Evolutionary conservation across 2,888 invertebrate genomes (phyloP), one percentile per base, ranked within the genome.

Genomic region (Eilema depressum): DNA sequence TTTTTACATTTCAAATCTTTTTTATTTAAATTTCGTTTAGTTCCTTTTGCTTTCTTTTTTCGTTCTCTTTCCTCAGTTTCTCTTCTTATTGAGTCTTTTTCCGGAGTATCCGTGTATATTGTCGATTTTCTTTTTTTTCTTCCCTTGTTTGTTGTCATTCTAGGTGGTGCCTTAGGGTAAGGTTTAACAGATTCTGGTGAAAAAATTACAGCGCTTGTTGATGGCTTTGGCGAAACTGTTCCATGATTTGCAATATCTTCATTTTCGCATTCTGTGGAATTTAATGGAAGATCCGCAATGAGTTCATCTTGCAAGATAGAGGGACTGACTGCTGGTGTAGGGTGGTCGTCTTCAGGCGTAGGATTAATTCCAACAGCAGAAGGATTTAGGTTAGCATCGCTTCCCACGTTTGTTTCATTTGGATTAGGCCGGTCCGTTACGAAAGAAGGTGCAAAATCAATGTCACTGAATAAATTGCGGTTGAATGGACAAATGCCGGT

Each of bases 51-150:
- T 10, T 2, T n/a, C 7, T 30, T 61, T n/a, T 59, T 59, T 59
- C 12, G 33, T 33, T 33, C 33, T 25, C 26, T 23, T 25, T 59
- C 59, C 25, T 61, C 61, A 61, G 10, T 28, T 20, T 28, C 61
- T 61, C 20, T 61, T 61, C 61, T 14, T 20, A 61, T 30, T 10
- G 8, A 30, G 7, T 61, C 33, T n/a, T 61, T 61, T n/a, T 30
- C 61, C 10, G 61, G 61, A 25, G 61, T 61, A 10, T 66, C 65
- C 17, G 65, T 66, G 25, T 66, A 66, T 28, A 56, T 66, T 11
- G 53, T 56, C 14, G 56, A 30, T 66, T 69, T 28, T 33, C 25
- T 30, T 4, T 8, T 61, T 61, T 61, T 61, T 25, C 33, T 30
- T 20, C 61, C n/a, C 11, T n/a, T 30, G 11, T 20, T 61, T 30